phyloP scores from a whole-genome alignment of 37 sponge, comb jelly and placozoan species.

The Corticium candelabrum region DNA sequence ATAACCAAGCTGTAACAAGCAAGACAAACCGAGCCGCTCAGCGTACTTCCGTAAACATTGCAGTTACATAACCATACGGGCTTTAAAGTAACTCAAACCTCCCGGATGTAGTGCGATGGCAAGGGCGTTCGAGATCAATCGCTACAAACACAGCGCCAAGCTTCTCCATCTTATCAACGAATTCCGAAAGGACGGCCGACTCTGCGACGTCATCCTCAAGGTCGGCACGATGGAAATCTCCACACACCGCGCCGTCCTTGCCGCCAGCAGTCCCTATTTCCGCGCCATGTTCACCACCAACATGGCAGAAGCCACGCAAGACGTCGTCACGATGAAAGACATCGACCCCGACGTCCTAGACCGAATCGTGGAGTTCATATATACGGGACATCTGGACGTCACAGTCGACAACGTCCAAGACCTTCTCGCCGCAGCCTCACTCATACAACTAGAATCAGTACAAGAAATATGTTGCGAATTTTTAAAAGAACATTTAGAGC shows the following conservation, averaged over 20 bases:
- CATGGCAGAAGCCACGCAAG: constrained; percentile 61
- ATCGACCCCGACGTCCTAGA: constrained; percentile 64
- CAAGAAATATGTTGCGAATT: constrained; percentile 86
- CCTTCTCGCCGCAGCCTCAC: constrained; percentile 74
- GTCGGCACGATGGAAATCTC: constrained; percentile 50
- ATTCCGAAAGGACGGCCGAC: constrained; percentile 54
- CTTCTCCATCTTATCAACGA: constrained; percentile 50
- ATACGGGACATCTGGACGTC: constrained; percentile 73
- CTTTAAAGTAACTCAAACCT: too few species aligned
- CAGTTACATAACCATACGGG: too few species aligned
- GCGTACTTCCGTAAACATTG: too few species aligned
- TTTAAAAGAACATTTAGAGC: constrained; percentile 82
- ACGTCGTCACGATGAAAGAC: constrained; percentile 68
- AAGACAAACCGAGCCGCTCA: too few species aligned
- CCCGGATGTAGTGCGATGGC: too few species aligned
- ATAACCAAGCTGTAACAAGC: too few species aligned
- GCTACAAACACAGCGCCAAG: constrained; percentile 10
- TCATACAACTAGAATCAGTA: constrained; percentile 78
- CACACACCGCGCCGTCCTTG: constrained; percentile 73
- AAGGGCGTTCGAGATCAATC: not conserved
- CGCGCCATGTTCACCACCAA: constrained; percentile 87
- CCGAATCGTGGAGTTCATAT: constrained; percentile 72
- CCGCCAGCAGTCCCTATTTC: constrained; percentile 80
- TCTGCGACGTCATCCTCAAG: constrained; percentile 74
- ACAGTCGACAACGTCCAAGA: constrained; percentile 89